phyloP scores from a whole-genome alignment of 2,113 vertebrate genomes.

The Irena cyanogastra region DNA sequence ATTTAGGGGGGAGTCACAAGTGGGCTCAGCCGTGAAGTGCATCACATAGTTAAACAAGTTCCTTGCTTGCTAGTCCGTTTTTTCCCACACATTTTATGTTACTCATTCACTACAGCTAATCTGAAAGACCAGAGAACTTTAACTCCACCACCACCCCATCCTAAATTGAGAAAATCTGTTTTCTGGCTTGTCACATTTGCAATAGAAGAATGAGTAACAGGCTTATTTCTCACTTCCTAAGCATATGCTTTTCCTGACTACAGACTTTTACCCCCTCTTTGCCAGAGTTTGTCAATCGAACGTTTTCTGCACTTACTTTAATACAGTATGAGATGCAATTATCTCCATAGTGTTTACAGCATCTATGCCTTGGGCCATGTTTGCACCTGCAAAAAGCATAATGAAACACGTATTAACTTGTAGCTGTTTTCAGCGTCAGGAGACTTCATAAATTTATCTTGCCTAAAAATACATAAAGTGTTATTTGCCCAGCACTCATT shows the following conservation, averaged over 20 bases:
- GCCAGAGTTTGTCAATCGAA: background rate
- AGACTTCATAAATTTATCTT: slow-evolving; percentile 26
- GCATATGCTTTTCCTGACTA: background rate
- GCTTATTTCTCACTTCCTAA: background rate
- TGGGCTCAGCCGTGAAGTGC: background rate
- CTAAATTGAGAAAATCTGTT: slow-evolving; percentile 1
- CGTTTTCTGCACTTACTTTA: slow-evolving; percentile 83
- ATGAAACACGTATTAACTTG: background rate
- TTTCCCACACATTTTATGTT: slow-evolving; percentile 3
- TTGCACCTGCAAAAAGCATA: slow-evolving; percentile 85
- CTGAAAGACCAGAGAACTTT: background rate
- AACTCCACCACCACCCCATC: background rate
- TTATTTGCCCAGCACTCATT: slow-evolving; percentile 2
- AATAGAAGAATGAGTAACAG: background rate
- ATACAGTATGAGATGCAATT: slow-evolving; percentile 97
- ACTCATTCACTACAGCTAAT: slow-evolving; percentile 19
- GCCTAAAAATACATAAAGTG: slow-evolving; percentile 7
- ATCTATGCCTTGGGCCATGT: slow-evolving; percentile 93
- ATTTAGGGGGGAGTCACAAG: background rate
- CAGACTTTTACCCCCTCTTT: background rate
- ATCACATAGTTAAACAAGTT: background rate
- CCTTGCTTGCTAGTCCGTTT: background rate
- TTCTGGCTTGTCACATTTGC: slow-evolving; percentile 21
- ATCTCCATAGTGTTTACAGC: slow-evolving; percentile 96
- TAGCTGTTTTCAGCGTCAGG: background rate